These are phyloP conservation scores for Eulemur rubriventer DNA, from an alignment of 2,797 vertebrate species.

Conservation along the genomic window DNA sequence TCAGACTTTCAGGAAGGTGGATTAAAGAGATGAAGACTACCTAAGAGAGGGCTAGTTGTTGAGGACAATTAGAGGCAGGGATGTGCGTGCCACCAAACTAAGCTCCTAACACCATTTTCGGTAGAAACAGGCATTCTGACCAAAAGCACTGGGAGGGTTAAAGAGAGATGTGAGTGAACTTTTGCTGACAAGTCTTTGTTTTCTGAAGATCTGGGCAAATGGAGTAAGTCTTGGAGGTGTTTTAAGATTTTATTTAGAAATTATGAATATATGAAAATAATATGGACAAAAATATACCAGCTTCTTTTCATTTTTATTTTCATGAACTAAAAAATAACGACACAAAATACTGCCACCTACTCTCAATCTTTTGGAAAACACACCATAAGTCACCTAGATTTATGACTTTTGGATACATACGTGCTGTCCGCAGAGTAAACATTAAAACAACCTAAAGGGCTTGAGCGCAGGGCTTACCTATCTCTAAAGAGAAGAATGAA, in stretches of 20 bases:
- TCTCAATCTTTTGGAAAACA: background rate
- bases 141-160: background rate
- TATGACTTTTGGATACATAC: background rate
- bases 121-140: background rate
- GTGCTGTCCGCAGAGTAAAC: background rate
- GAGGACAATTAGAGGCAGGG: background rate
- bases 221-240: background rate
- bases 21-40: background rate
- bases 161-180: background rate
- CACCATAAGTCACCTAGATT: background rate
- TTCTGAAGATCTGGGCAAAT: background rate
- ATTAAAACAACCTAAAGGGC: background rate
- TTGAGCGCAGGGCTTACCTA: background rate
- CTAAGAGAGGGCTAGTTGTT: no score
- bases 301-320: conserved; percentile 23
- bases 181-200: background rate
- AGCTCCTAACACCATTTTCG: background rate
- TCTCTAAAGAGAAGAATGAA: background rate
- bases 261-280: background rate
- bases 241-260: background rate
- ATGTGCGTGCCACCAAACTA: background rate
- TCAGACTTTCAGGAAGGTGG: background rate
- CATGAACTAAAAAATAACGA: background rate
- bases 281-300: background rate
- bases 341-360: background rate